Percentiles rank a stretch among this genome's conserved stretches.
Evolutionary conservation across 2,797 vertebrate genomes (phyloP).

Genomic region (Etheostoma perlongum): DNA sequence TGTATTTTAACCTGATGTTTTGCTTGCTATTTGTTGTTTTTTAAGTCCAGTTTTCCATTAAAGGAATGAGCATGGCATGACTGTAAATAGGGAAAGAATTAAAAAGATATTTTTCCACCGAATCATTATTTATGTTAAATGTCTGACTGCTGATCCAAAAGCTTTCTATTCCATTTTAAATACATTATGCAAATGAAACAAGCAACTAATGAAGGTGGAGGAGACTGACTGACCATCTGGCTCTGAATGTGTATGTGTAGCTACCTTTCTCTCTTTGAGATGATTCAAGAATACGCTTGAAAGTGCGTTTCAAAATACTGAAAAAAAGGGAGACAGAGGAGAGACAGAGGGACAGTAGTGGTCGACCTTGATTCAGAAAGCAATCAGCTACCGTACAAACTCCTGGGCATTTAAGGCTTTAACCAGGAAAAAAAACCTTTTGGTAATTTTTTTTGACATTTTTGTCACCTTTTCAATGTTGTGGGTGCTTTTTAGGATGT

Average conservation of each 20-base stretch:
- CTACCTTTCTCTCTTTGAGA: background rate
- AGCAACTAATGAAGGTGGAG: no score
- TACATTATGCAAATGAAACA: conserved; percentile 47
- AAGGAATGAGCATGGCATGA: conserved; percentile 19
- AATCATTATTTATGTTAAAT: conserved; percentile 39
- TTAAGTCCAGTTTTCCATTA: conserved; percentile 49
- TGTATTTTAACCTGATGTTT: conserved; percentile 20
- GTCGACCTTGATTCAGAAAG: no score
- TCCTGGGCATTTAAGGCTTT: no score
- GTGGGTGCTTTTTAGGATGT: no score
- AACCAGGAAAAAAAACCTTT: no score
- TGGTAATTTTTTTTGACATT: no score
- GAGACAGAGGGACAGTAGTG: no score
- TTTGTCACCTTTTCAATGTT: no score
- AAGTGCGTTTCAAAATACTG: background rate
- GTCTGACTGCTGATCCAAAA: conserved; percentile 36
- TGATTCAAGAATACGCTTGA: background rate
- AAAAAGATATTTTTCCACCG: conserved; percentile 52
- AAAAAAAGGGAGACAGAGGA: no score
- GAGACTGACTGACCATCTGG: conserved; percentile 15
- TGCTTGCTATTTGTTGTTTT: background rate
- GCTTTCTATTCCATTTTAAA: conserved; percentile 51
- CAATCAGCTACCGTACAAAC: no score
- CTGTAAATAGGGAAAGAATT: conserved; percentile 45
- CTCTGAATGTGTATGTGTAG: background rate